Evolutionary conservation across 2,797 vertebrate genomes (phyloP).

Genomic region (Gambelia wislizenii): DNA sequence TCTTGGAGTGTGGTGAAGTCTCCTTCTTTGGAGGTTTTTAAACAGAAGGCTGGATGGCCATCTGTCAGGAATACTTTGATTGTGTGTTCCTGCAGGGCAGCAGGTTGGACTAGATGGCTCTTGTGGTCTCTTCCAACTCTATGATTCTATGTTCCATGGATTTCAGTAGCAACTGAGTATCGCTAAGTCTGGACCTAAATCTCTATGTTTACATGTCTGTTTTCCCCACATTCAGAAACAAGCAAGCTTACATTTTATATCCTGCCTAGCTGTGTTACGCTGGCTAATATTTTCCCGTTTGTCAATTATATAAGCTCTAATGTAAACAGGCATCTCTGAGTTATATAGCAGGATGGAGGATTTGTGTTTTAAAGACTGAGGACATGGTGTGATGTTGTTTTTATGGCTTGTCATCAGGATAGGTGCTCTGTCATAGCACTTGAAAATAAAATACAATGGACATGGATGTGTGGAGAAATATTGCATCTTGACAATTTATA

Average conservation of each 20-base stretch:
- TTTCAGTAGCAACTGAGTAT: neutral
- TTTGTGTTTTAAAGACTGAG: slow-evolving; percentile 1
- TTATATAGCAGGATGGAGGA: neutral
- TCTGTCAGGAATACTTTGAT: too few species aligned
- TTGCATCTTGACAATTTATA: slow-evolving; percentile 5
- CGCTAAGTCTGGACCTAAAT: neutral
- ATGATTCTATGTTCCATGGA: neutral
- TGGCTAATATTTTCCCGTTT: slow-evolving; percentile 16
- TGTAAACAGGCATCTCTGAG: slow-evolving; percentile 13
- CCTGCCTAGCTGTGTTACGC: neutral
- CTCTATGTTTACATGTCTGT: neutral
- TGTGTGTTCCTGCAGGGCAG: too few species aligned
- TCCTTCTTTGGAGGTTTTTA: too few species aligned
- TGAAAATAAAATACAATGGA: slow-evolving; percentile 13
- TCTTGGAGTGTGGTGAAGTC: too few species aligned
- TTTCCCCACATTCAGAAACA: neutral
- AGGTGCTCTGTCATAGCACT: neutral
- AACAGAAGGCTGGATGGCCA: too few species aligned
- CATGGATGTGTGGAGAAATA: neutral
- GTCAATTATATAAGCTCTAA: neutral
- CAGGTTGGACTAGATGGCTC: too few species aligned
- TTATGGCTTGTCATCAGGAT: slow-evolving; percentile 17
- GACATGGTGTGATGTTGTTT: slow-evolving; percentile 9
- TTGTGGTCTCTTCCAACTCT: neutral
- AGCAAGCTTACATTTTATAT: neutral